Evolutionary conservation across 92 coral and sea anemone species (phyloP).

Genomic region (Bergia puertoricense): DNA sequence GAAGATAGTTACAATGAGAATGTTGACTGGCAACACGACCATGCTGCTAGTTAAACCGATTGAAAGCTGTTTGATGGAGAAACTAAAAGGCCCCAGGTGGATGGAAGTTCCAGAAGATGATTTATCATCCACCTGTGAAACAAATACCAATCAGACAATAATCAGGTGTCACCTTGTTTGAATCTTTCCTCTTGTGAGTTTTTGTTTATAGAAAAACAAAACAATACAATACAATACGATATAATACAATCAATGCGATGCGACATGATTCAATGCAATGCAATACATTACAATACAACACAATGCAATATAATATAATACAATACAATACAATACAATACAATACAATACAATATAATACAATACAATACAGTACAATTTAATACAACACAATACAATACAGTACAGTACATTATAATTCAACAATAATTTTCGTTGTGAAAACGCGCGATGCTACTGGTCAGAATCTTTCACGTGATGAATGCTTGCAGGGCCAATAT

Average conservation of each 20-base stretch:
- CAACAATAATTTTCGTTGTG: too few species aligned
- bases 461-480: too few species aligned
- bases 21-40: slow-evolving; percentile 90
- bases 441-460: too few species aligned
- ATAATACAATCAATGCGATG: too few species aligned
- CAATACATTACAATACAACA: neutral
- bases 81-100: slow-evolving; percentile 90
- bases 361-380: neutral
- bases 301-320: too few species aligned
- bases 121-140: slow-evolving; percentile 64
- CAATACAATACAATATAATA: neutral
- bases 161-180: neutral
- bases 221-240: neutral
- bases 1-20: slow-evolving; percentile 85
- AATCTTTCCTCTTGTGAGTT: neutral
- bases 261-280: neutral
- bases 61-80: slow-evolving; percentile 89
- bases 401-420: too few species aligned
- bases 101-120: slow-evolving; percentile 88
- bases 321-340: too few species aligned
- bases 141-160: neutral
- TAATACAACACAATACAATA: neutral
- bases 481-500: too few species aligned
- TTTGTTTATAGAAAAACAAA: neutral
- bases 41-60: slow-evolving; percentile 92